Base-by-base conservation (phyloP, 2,113 vertebrate genomes). In the Butorides virescens region DNA sequence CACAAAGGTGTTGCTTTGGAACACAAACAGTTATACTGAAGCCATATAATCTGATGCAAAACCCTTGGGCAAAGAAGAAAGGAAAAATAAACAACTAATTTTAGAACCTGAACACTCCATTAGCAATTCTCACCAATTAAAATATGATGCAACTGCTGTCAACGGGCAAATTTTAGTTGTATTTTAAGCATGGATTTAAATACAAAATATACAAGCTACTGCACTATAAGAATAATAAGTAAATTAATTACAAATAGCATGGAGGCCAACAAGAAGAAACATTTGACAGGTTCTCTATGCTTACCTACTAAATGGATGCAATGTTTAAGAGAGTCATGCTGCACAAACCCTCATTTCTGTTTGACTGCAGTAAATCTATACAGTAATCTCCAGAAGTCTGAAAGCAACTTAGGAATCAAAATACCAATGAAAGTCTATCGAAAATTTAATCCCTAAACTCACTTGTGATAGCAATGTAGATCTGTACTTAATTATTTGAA, bases 31-130 rank as follows among this genome's bases (percentile, higher is more conserved):
- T 90, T 92, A 93, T 91, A 92, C 47, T 95, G 87, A 94, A 96
- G 71, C 70, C 78, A 83, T 82, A 93, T 63, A 87, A 97, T 97
- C 97, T 98, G 98, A 98, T 97, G 98, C 96, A 98, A 98, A 98
- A 97, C 98, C 98, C 98, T 95, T 96, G 98, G 97, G 98, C 97
- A 97, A 96, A 97, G 95, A 97, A 95, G 93, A 93, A 96, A 98
- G 67, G 97, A 94, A 98, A 98, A 98, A 97, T 93, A 98, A 98
- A 97, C 96, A 98, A 97, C 97, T 97, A 97, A 97, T 97, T 98
- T 98, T 97, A 98, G 97, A 97, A 95, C 78, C 61, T 86, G 95
- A 96, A 91, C 87, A 76, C 89, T 97, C 97, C 86, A 97, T 97
- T 93, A 96, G 95, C 84, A 78, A 95, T 87, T 96, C 85, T 96